Evolutionary conservation across 2,797 vertebrate genomes (phyloP).

Genomic region (Paratrypauchen microcephalus): DNA sequence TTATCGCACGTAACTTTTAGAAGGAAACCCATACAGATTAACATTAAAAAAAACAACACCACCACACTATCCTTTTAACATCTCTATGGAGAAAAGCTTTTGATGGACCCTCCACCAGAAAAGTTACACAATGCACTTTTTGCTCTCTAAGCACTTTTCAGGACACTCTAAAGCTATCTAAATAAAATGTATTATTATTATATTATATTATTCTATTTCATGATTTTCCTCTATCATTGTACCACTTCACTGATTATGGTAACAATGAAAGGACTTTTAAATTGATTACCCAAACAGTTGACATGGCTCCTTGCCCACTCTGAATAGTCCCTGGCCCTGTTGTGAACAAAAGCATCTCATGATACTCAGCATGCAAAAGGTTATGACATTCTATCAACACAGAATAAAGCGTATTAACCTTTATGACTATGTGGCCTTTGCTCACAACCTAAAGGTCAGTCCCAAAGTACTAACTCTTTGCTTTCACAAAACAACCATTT

Average conservation of each 20-base stretch:
- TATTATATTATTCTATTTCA: too few relatives aligned
- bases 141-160: too few relatives aligned
- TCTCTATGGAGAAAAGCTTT: too few relatives aligned
- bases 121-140: too few relatives aligned
- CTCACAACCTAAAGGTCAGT: constrained; percentile 3
- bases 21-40: too few relatives aligned
- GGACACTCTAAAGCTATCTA: too few relatives aligned
- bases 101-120: too few relatives aligned
- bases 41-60: too few relatives aligned
- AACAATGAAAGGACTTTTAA: constrained; percentile 13
- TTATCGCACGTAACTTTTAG: too few relatives aligned
- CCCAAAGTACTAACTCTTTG: constrained; percentile 2
- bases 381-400: constrained; percentile 29
- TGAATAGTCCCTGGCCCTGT: constrained; percentile 11
- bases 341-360: constrained; percentile 25
- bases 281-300: neutral
- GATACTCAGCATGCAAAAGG: constrained; percentile 34
- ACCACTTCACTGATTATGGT: neutral
- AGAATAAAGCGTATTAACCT: constrained; percentile 26
- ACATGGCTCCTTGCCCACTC: constrained; percentile 16
- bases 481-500: constrained; percentile 11
- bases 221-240: neutral
- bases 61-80: too few relatives aligned
- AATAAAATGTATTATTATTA: too few relatives aligned
- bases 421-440: constrained; percentile 8